These are phyloP conservation scores for Enteromius trimaculatus DNA, from an alignment of 2,797 vertebrate genomes.

Conservation along the genomic window DNA sequence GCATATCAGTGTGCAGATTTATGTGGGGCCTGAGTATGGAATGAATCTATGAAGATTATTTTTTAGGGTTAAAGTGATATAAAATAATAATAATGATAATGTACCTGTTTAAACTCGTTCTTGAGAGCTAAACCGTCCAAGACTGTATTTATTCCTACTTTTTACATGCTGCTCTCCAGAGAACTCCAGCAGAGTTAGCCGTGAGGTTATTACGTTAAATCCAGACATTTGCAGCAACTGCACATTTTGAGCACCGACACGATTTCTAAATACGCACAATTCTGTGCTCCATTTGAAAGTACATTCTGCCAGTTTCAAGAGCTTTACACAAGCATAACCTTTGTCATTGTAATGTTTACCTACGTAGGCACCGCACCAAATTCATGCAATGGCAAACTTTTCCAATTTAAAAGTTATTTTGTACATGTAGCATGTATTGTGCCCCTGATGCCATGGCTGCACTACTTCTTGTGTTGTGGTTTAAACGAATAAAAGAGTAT, in stretches of 20 bases:
- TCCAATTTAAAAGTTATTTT: conserved; percentile 76
- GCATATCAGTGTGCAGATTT: conserved; percentile 33
- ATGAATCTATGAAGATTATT: neutral
- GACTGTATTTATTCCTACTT: conserved; percentile 17
- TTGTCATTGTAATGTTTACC: conserved; percentile 67
- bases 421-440: conserved; percentile 82
- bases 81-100: neutral
- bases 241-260: conserved; percentile 38
- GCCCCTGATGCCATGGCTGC: conserved; percentile 82
- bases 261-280: conserved; percentile 28
- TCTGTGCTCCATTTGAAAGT: conserved; percentile 28
- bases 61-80: conserved; percentile 1
- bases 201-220: conserved; percentile 4
- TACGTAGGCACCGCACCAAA: conserved; percentile 66
- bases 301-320: conserved; percentile 56
- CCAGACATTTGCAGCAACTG: conserved; percentile 39
- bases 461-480: conserved; percentile 84
- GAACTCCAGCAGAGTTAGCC: neutral
- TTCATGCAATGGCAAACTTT: conserved; percentile 76
- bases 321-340: conserved; percentile 44
- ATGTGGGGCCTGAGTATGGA: neutral
- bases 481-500: conserved; percentile 84
- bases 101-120: neutral
- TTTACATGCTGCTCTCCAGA: conserved; percentile 16
- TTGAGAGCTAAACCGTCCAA: neutral